Evolutionary conservation across 1,140 invertebrate genomes (phyloP).

Genomic region (Copidosoma floridanum): DNA sequence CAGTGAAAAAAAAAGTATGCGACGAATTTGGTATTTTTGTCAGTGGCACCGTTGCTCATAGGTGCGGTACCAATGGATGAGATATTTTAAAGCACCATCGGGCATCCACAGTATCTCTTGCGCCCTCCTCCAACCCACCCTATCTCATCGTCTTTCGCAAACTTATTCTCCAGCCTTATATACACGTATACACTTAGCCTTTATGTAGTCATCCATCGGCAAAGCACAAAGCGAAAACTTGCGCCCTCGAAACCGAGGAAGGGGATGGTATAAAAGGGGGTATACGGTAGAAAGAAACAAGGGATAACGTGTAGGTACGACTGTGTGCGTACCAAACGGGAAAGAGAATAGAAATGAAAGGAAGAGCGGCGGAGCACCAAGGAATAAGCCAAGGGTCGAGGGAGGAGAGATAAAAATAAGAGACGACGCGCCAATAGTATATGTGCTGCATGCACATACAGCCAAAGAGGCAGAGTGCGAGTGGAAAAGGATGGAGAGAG

Average conservation of each 20-base stretch:
- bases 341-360: background rate
- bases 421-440: background rate
- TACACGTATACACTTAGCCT: background rate
- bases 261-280: constrained; percentile 19
- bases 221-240: constrained; percentile 9
- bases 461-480: background rate
- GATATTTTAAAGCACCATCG: too few species aligned
- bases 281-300: constrained; percentile 1
- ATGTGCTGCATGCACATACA: background rate
- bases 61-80: too few species aligned
- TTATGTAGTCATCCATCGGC: constrained; percentile 3
- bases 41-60: too few species aligned
- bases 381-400: constrained; percentile 14
- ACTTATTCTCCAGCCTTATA: background rate
- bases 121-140: too few species aligned
- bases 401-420: background rate
- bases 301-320: background rate
- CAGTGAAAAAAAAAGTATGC: too few species aligned
- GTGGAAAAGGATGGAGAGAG: background rate
- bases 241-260: constrained; percentile 20
- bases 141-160: too few species aligned
- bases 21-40: too few species aligned
- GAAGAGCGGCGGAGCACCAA: constrained; percentile 3
- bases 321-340: background rate
- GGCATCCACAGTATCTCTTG: too few species aligned